phyloP scores from a whole-genome alignment of 2,113 vertebrate species.

The Rhabdornis inornatus region DNA sequence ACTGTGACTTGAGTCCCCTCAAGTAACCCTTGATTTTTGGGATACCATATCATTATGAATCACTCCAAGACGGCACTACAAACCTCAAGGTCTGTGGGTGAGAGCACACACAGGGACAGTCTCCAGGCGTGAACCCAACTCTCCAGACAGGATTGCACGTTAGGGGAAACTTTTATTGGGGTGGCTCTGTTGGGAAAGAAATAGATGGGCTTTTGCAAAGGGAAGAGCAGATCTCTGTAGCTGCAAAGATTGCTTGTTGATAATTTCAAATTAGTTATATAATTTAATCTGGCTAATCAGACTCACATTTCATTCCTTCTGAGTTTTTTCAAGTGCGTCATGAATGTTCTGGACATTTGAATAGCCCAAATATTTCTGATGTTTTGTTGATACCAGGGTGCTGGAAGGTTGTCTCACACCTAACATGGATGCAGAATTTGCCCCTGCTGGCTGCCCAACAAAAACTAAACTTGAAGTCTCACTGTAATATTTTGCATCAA shows the following conservation, averaged over 20 bases:
- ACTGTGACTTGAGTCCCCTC: background rate
- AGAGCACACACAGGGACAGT: too few species aligned
- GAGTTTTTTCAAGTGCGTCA: background rate
- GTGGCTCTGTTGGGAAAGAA: background rate
- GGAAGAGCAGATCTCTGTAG: background rate
- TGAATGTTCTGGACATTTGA: background rate
- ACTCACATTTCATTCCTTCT: conserved; percentile 24
- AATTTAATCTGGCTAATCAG: conserved; percentile 32
- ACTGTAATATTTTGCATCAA: background rate
- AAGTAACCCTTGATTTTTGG: too few species aligned
- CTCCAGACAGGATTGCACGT: background rate
- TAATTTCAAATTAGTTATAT: conserved; percentile 19
- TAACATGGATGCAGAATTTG: background rate
- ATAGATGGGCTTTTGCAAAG: background rate
- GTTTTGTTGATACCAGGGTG: background rate
- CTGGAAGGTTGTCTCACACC: conserved; percentile 20
- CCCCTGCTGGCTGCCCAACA: background rate
- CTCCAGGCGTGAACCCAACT: background rate
- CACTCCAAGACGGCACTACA: background rate
- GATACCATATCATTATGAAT: background rate
- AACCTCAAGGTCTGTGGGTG: accelerated
- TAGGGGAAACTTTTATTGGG: background rate
- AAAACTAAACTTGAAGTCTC: background rate
- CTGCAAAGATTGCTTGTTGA: background rate
- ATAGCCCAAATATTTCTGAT: background rate